Conservation (phyloP, 2,888 invertebrate genomes). For the Nomada ferruginata region DNA sequence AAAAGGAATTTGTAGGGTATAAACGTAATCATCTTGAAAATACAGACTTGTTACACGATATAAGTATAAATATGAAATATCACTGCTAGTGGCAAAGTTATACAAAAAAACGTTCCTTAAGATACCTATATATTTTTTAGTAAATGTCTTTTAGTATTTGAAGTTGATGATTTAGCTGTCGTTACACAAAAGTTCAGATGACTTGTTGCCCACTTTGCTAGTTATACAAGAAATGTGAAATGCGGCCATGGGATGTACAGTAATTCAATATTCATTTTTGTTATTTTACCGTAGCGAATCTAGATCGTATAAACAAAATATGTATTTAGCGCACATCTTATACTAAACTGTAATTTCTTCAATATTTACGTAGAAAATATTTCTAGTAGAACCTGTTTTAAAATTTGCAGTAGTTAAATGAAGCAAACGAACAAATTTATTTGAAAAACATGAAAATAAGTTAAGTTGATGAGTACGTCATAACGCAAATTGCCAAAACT, state of each 20-base stretch:
- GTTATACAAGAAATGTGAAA: conserved; percentile 23
- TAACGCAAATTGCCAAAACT: too few species aligned
- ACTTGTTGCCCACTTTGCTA: conserved; percentile 17
- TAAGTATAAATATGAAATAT: conserved; percentile 2
- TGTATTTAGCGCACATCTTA: not conserved
- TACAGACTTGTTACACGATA: too few species aligned
- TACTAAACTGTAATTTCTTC: not conserved
- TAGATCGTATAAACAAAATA: conserved; percentile 1
- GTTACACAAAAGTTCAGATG: not conserved
- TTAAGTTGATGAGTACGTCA: too few species aligned
- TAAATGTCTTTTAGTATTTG: not conserved
- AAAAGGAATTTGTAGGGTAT: not conserved
- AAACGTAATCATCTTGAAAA: not conserved
- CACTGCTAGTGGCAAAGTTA: not conserved
- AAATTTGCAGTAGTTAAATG: too few species aligned
- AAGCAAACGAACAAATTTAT: too few species aligned
- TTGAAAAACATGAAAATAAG: too few species aligned
- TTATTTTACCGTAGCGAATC: conserved; percentile 12
- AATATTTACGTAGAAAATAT: too few species aligned
- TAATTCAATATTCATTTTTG: not conserved
- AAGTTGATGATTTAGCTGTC: not conserved
- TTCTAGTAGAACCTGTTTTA: too few species aligned
- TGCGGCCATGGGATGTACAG: conserved; percentile 30
- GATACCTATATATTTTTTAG: not conserved
- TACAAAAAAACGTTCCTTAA: too few species aligned